Percentiles rank a stretch among this genome's conserved stretches.
phyloP scores from a whole-genome alignment of 2,113 vertebrate species.

The Corythornis madagascariensis region DNA sequence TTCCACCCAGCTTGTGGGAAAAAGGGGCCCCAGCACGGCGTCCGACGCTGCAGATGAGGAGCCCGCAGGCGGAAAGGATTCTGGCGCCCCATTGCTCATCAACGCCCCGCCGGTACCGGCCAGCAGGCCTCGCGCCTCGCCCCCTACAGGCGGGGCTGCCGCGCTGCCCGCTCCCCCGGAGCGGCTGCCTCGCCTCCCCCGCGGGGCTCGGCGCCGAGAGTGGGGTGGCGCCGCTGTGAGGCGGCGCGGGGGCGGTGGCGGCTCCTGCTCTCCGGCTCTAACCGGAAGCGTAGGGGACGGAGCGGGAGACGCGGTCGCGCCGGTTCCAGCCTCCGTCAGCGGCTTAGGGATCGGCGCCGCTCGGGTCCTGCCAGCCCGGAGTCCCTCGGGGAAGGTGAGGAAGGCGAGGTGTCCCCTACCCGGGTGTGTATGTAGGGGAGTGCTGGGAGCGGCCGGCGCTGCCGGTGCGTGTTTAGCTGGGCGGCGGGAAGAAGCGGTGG shows the following conservation, averaged over 20 bases:
- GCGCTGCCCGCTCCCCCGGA: background rate
- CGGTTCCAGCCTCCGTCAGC: conserved; percentile 20
- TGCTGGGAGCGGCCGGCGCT: background rate
- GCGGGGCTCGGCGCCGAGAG: background rate
- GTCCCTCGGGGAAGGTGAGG: conserved; percentile 37
- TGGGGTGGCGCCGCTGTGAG: conserved; percentile 56
- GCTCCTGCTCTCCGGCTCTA: conserved; percentile 59
- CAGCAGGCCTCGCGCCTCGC: background rate
- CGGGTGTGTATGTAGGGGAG: background rate
- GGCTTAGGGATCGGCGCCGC: background rate
- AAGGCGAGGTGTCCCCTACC: background rate
- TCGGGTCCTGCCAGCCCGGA: conserved; percentile 5
- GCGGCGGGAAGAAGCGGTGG: background rate
- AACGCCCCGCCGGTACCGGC: too few species aligned
- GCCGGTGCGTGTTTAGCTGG: background rate
- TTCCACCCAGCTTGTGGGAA: background rate
- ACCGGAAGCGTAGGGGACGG: conserved; percentile 70
- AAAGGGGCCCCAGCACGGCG: background rate
- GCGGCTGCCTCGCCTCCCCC: background rate
- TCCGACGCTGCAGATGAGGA: rapidly evolving
- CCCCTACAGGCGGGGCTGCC: background rate
- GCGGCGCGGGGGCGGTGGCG: conserved; percentile 47
- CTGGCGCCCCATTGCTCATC: background rate
- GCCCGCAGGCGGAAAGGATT: background rate
- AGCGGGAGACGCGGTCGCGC: conserved; percentile 8